Evolutionary conservation across 2,888 invertebrate genomes (phyloP).

Genomic region (Julus scandinavius): DNA sequence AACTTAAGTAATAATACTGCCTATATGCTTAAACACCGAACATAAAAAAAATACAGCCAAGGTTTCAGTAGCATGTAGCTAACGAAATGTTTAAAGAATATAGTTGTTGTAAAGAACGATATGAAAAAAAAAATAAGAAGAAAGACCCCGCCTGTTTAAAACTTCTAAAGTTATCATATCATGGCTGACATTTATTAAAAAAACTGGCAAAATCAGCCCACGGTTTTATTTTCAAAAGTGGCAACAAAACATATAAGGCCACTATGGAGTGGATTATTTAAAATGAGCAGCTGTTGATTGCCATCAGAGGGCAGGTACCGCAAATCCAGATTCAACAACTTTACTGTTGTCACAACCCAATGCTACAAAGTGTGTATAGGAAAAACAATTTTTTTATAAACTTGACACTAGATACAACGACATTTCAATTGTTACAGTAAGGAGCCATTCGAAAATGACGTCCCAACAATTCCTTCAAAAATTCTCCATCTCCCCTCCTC

Average conservation of each 20-base stretch:
- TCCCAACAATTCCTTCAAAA: too few relatives aligned
- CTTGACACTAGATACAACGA: too few relatives aligned
- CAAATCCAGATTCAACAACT: background rate
- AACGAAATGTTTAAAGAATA: slow-evolving; percentile 2
- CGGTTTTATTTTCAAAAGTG: background rate
- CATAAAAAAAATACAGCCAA: background rate
- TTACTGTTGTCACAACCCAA: background rate
- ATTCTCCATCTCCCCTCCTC: too few relatives aligned
- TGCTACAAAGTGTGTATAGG: too few relatives aligned
- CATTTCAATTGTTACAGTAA: too few relatives aligned
- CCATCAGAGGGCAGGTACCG: background rate
- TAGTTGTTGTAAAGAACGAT: too few relatives aligned
- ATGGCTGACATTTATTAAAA: background rate
- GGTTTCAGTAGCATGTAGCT: background rate
- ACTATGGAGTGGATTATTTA: background rate
- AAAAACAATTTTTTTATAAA: too few relatives aligned
- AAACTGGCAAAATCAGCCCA: background rate
- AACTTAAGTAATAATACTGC: background rate
- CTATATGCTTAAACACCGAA: background rate
- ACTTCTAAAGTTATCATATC: background rate
- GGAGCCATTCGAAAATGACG: too few relatives aligned
- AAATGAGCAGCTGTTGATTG: background rate
- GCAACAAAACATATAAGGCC: background rate
- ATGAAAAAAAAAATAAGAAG: background rate
- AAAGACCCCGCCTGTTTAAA: background rate